A percentile compares a stretch with the other conserved stretches of the same genome.
These are phyloP conservation scores for Phymanthus crucifer DNA, from an alignment of 92 coral and sea anemone species.

Conservation along the genomic window DNA sequence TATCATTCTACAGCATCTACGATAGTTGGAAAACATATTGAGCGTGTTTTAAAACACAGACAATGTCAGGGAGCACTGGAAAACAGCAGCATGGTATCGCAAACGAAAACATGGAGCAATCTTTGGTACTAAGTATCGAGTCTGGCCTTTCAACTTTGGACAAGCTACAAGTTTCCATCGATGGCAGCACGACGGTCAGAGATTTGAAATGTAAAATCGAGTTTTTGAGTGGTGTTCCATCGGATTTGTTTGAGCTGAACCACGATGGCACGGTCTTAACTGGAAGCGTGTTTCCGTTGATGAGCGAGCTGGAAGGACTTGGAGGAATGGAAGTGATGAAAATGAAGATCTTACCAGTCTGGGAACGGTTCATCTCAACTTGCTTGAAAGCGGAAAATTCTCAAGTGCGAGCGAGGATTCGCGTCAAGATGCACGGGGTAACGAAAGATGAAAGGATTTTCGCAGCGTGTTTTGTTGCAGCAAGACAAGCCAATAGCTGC, in stretches of 20 bases:
- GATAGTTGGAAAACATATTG: background rate
- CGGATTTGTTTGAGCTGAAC: slow-evolving; percentile 44
- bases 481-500: slow-evolving; percentile 52
- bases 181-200: slow-evolving; percentile 22
- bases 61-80: slow-evolving; percentile 1
- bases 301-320: slow-evolving; percentile 16
- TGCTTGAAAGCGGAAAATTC: slow-evolving; percentile 55
- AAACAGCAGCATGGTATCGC: background rate
- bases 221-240: slow-evolving; percentile 55
- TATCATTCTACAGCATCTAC: background rate
- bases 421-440: slow-evolving; percentile 65
- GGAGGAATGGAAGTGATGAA: slow-evolving; percentile 20
- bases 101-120: background rate
- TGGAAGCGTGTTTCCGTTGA: slow-evolving; percentile 11
- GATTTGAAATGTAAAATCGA: slow-evolving; percentile 44
- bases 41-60: background rate
- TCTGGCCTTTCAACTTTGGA: slow-evolving; percentile 13
- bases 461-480: slow-evolving; percentile 71
- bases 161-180: slow-evolving; percentile 31
- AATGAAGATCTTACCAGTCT: slow-evolving; percentile 57
- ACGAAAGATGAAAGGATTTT: slow-evolving; percentile 64
- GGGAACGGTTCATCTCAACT: slow-evolving; percentile 68
- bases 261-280: slow-evolving; percentile 23
- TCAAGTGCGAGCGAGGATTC: slow-evolving; percentile 52
- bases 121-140: background rate